A percentile compares a stretch with the other conserved stretches of the same genome.
phyloP scores from a whole-genome alignment of 2,113 vertebrate genomes.

The Grallaria varia region DNA sequence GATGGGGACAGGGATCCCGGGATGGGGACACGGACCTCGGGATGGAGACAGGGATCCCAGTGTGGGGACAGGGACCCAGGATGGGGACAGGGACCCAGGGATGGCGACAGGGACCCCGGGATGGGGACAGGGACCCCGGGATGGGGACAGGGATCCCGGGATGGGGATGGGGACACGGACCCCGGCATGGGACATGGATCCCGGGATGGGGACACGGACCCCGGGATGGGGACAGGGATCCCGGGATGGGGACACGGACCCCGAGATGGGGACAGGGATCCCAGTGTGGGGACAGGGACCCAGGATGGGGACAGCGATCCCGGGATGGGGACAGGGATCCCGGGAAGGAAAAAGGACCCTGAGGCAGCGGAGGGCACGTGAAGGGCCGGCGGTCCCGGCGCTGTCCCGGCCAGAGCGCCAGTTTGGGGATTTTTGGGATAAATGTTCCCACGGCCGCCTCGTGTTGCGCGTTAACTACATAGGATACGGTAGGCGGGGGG shows the following conservation, averaged over 20 bases:
- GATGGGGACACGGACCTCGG: not conserved
- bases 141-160: too few relatives aligned
- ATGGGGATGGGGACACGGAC: not conserved
- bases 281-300: too few relatives aligned
- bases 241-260: not conserved
- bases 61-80: too few relatives aligned
- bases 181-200: not conserved
- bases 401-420: not conserved
- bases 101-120: not conserved
- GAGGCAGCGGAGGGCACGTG: not conserved
- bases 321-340: too few relatives aligned
- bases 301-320: too few relatives aligned
- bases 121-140: too few relatives aligned
- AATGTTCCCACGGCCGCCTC: accelerated
- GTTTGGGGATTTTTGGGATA: not conserved
- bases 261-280: too few relatives aligned
- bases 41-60: not conserved
- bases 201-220: too few relatives aligned
- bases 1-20: too few relatives aligned
- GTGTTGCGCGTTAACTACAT: accelerated
- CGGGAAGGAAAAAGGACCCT: accelerated
- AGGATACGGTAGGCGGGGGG: accelerated
- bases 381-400: too few relatives aligned
- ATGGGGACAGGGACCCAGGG: too few relatives aligned
- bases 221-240: not conserved